Evolutionary conservation across 2,888 invertebrate genomes (phyloP), one percentile per base, ranked within the genome.

Genomic region (Cheiracanthium punctorium): DNA sequence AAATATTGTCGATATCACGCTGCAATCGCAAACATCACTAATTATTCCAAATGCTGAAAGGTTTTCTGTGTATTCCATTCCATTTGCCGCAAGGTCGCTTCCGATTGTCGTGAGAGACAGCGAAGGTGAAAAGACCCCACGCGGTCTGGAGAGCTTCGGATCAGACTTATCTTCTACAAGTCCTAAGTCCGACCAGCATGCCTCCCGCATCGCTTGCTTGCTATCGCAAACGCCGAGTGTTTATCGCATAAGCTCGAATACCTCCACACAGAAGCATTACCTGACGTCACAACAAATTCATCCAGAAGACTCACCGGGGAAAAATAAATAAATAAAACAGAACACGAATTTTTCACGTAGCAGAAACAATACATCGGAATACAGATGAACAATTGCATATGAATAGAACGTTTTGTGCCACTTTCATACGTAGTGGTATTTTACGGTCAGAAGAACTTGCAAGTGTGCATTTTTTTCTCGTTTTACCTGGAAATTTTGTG

Each of bases 51-150:
- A n/a, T n/a, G n/a, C n/a, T 77, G 69, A 77, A 77, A 77, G 77
- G 77, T 77, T 43, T n/a, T 29, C 48, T 52, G 52, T 52, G n/a
- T n/a, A n/a, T n/a, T n/a, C n/a, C n/a, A 37, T 37, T n/a, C 48
- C 48, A 33, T 30, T 43, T 48, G 28, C 24, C 37, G 74, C 79
- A 79, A 80, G 79, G 79, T 79, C 79, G 79, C 24, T 37, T 67
- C 41, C 37, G 33, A 72, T 77, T 75, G 74, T 65, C 52, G 28
- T 1, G 29, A 29, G 71, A 76, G 76, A 76, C 82, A 76, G 64
- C 48, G 65, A 82, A 76, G 77, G 82, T 74, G 82, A 82, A 58
- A 69, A 79, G 84, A 86, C 86, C 86, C 86, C 86, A 86, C 86
- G 86, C 86, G 86, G 86, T 86, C 86, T 86, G 43, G 73, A 77